Conservation (phyloP, 92 coral and sea anemone species). For the Actinostola sp. region DNA sequence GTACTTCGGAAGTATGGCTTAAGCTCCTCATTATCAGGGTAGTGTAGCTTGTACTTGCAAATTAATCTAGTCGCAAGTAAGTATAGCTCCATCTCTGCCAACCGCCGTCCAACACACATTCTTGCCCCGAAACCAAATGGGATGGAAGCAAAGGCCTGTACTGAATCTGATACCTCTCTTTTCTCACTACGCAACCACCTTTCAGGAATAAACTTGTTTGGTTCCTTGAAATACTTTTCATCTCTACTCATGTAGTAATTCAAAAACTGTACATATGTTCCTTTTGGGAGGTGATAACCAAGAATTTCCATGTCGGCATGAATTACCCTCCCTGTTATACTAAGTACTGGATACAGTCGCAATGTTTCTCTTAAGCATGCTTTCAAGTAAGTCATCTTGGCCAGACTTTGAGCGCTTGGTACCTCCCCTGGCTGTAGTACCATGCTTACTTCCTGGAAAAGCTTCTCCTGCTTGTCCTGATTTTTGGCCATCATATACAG, state of each 20-base stretch:
- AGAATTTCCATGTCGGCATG: slow-evolving; percentile 48
- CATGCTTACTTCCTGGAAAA: slow-evolving; percentile 23
- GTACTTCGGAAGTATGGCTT: slow-evolving; percentile 9
- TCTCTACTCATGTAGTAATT: slow-evolving; percentile 49
- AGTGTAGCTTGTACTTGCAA: slow-evolving; percentile 9
- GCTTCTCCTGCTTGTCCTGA: slow-evolving; percentile 33
- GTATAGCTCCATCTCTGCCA: slow-evolving; percentile 49
- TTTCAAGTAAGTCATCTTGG: slow-evolving; percentile 34
- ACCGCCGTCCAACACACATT: slow-evolving; percentile 78
- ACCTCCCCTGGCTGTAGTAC: slow-evolving; percentile 22
- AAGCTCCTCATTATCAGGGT: slow-evolving; percentile 13
- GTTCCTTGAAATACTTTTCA: slow-evolving; percentile 49
- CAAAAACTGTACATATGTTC: slow-evolving; percentile 23
- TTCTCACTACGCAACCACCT: slow-evolving; percentile 62
- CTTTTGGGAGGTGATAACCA: slow-evolving; percentile 67
- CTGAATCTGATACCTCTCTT: slow-evolving; percentile 22
- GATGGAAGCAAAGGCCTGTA: slow-evolving; percentile 58
- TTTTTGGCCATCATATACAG: slow-evolving; percentile 32
- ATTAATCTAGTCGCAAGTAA: slow-evolving; percentile 13
- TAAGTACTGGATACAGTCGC: slow-evolving; percentile 54
- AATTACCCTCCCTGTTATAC: slow-evolving; percentile 14
- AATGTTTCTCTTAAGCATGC: slow-evolving; percentile 41
- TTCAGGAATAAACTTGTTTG: slow-evolving; percentile 69
- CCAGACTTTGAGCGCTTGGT: slow-evolving; percentile 23
- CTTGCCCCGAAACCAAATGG: slow-evolving; percentile 84